Conservation (phyloP, 1,140 invertebrate species). For the Drosophila subobscura region DNA sequence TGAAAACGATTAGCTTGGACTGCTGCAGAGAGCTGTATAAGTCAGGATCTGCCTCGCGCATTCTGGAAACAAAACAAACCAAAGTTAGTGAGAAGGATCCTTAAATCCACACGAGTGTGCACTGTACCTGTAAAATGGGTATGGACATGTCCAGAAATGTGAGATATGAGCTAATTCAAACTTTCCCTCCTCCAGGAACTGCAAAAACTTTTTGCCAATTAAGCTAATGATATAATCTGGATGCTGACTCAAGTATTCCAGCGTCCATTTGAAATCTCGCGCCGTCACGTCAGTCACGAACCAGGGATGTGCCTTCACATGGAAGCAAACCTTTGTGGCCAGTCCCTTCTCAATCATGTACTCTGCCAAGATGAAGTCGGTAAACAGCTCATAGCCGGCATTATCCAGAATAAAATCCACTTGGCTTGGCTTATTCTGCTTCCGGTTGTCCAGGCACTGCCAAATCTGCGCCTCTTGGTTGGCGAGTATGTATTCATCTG, state of each 20-base stretch:
- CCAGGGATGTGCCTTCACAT: conserved; percentile 97
- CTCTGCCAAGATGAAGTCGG: conserved; percentile 95
- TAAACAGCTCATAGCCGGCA: conserved; percentile 95
- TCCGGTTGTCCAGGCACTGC: conserved; percentile 64
- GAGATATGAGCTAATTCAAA: conserved; percentile 85
- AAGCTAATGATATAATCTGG: conserved; percentile 75
- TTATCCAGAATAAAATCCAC: conserved; percentile 96
- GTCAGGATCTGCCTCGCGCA: conserved; percentile 88
- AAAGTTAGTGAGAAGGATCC: neutral
- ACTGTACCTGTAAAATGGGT: conserved; percentile 85
- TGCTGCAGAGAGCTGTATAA: conserved; percentile 89
- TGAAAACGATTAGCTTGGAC: conserved; percentile 93
- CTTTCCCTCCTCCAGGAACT: conserved; percentile 85
- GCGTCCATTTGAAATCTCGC: conserved; percentile 90
- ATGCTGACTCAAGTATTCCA: conserved; percentile 84
- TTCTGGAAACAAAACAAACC: conserved; percentile 84
- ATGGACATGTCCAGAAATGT: conserved; percentile 94
- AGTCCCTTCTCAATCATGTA: conserved; percentile 89
- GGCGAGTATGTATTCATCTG: conserved; percentile 88
- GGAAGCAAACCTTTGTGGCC: conserved; percentile 90
- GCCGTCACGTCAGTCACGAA: conserved; percentile 95
- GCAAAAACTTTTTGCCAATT: conserved; percentile 85
- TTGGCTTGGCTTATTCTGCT: conserved; percentile 38
- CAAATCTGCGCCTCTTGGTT: conserved; percentile 87
- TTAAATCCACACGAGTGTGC: neutral